Conservation (phyloP, 2,888 invertebrate species). For the Peribatodes rhomboidaria region DNA sequence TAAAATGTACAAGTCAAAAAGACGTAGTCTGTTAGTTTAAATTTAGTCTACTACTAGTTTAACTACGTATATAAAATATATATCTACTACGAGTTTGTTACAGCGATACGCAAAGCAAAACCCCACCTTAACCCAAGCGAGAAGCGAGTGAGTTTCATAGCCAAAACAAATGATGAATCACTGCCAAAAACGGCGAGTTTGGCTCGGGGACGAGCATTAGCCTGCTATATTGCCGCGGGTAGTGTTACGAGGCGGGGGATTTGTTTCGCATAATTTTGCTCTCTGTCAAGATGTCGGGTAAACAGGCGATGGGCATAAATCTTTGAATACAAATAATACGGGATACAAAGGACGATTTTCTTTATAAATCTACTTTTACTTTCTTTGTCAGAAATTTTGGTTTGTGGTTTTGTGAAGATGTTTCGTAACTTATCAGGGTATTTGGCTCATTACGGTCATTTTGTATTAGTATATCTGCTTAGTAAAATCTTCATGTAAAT, state of each 20-base stretch:
- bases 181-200: constrained; percentile 74
- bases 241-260: constrained; percentile 47
- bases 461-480: too few species aligned
- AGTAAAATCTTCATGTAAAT: too few species aligned
- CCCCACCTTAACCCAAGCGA: constrained; percentile 47
- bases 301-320: constrained; percentile 17
- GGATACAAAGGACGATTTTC: neutral
- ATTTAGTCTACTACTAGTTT: too few species aligned
- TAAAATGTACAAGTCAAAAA: too few species aligned
- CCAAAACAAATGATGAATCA: constrained; percentile 85
- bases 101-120: constrained; percentile 7
- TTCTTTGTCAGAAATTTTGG: too few species aligned
- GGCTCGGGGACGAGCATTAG: constrained; percentile 53
- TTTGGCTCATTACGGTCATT: too few species aligned
- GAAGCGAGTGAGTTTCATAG: constrained; percentile 66
- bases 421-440: too few species aligned
- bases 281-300: constrained; percentile 28
- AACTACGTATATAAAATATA: too few species aligned
- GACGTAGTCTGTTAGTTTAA: too few species aligned
- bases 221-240: constrained; percentile 46
- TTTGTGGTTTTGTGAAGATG: neutral
- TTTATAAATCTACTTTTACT: neutral
- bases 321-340: constrained; percentile 5
- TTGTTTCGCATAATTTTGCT: constrained; percentile 40
- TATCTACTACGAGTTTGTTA: neutral